Base-by-base conservation (phyloP, 2,797 vertebrate genomes). In the Sciurus carolinensis region DNA sequence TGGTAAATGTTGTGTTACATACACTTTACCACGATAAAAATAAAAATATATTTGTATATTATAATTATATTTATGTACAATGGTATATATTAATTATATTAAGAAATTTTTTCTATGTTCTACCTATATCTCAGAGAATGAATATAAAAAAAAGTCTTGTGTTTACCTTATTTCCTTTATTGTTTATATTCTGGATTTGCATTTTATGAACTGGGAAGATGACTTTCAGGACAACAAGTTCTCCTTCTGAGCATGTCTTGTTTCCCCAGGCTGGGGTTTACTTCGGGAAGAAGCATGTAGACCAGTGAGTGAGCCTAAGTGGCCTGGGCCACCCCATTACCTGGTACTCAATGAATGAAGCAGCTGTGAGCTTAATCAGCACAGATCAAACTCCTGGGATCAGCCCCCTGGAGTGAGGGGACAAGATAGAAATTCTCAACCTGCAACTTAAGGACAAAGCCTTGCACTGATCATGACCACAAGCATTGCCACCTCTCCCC, bases 71-170 rank as follows among this genome's bases (percentile, higher is more conserved):
- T 24, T 59, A 62, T 26, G 24, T 62, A 11, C 3, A 26, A 62
- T 62, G 26, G 4, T 62, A 59, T 10, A 62, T 62, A 62, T 62
- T 62, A 26, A 47, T 47, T n/a, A 39, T 30, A 72, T 77, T 47
- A 87, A 30, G 20, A 80, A 89, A 47, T 93, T 81, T 81, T 57
- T 50, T 50, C 62, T 33, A 11, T 36, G 84, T n/a, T 85, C 50
- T 59, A 80, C 52, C 26, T 30, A 9, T 76, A 76, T 81, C 30
- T 91, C 73, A 86, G 84, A 81, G 93, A 95, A 72, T 28, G 12
- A n/a, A 64, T 75, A 14, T 20, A 76, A 73, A 72, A 30, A 42
- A 33, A 44, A 84, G 28, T 6, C 88, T 67, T 81, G 50, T 59
- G 17, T 72, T 88, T 52, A 36, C 33, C 2, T 39, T 33, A 7